Evolutionary conservation across 2,797 vertebrate genomes (phyloP).

Genomic region (Chloroceryle inda): DNA sequence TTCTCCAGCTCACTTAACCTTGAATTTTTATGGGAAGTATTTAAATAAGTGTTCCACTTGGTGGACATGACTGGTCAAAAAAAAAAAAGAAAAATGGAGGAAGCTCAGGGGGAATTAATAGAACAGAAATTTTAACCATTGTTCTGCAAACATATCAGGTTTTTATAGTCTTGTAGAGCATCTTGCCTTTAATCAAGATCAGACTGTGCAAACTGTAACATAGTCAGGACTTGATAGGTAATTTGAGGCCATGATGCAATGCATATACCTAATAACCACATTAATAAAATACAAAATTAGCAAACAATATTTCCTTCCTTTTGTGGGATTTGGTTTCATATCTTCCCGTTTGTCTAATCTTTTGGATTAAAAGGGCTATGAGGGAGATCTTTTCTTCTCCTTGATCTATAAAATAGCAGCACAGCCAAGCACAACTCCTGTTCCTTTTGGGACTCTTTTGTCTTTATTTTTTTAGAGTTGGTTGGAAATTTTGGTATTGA

Average conservation of each 20-base stretch:
- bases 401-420: neutral
- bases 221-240: neutral
- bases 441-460: neutral
- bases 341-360: neutral
- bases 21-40: constrained; percentile 47
- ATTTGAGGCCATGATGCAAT: neutral
- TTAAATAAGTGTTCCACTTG: constrained; percentile 45
- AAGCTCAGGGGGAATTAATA: constrained; percentile 22
- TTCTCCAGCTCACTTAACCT: constrained; percentile 25
- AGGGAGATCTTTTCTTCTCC: neutral
- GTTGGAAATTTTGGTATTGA: neutral
- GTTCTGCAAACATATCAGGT: neutral
- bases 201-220: neutral
- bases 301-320: neutral
- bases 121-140: neutral
- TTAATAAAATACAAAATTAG: neutral
- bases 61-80: neutral
- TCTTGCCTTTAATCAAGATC: constrained; percentile 18
- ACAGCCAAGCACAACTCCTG: neutral
- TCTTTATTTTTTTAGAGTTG: neutral
- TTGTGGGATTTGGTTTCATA: neutral
- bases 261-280: neutral
- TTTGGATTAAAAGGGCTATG: neutral
- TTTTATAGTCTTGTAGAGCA: neutral
- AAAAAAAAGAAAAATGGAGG: neutral